Evolutionary conservation across 1,140 invertebrate species (phyloP).

Genomic region (Drosophila cardini): DNA sequence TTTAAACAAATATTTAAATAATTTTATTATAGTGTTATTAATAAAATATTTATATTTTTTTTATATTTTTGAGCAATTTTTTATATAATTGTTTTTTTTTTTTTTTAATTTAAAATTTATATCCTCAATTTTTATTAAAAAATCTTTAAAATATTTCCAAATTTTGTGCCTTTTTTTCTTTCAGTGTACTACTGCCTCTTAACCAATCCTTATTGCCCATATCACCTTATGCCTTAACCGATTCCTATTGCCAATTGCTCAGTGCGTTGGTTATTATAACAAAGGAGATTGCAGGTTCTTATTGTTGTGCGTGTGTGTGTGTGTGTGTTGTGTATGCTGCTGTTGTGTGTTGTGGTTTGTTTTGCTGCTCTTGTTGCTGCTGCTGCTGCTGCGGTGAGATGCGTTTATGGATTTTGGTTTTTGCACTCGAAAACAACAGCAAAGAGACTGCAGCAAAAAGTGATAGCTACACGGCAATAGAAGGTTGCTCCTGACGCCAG

Average conservation of each 20-base stretch:
- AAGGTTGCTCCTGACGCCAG: slow-evolving; percentile 60
- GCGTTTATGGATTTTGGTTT: slow-evolving; percentile 76
- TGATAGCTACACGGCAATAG: slow-evolving; percentile 42
- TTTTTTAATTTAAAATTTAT: no score
- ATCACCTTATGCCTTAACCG: slow-evolving; percentile 42
- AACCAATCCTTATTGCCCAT: background rate
- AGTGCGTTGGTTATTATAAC: slow-evolving; percentile 19
- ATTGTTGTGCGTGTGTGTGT: slow-evolving; percentile 23
- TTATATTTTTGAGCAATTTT: no score
- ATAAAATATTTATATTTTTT: no score
- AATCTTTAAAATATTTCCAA: no score
- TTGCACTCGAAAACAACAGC: slow-evolving; percentile 51
- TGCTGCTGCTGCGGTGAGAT: slow-evolving; percentile 62
- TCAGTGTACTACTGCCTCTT: background rate
- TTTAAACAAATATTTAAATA: no score
- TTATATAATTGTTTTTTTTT: no score
- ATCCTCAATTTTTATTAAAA: no score
- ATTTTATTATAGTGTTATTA: no score
- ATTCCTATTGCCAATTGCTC: slow-evolving; percentile 28
- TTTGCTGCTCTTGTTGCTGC: slow-evolving; percentile 53
- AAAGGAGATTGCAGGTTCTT: slow-evolving; percentile 17
- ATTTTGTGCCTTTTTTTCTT: no score
- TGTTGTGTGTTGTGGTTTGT: slow-evolving; percentile 26
- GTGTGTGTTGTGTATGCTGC: slow-evolving; percentile 12
- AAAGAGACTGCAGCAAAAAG: slow-evolving; percentile 56